phyloP scores from a whole-genome alignment of 2,888 invertebrate genomes.

The Pseudoips prasinana region DNA sequence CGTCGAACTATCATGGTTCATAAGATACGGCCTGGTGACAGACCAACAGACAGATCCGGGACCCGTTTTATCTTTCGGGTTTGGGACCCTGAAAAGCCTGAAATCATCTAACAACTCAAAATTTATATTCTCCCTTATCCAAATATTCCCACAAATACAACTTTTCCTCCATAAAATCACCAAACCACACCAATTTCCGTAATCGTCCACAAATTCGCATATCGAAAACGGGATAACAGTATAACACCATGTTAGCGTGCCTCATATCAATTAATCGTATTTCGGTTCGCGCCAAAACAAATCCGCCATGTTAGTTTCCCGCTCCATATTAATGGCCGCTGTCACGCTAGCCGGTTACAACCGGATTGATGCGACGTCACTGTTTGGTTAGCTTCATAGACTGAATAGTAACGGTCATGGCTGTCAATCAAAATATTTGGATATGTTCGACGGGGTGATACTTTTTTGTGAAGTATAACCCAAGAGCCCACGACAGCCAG shows the following conservation, averaged over 20 bases:
- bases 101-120: too few species aligned
- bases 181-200: not conserved
- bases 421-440: constrained; percentile 34
- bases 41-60: too few species aligned
- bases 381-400: constrained; percentile 34
- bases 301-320: constrained; percentile 59
- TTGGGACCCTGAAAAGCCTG: too few species aligned
- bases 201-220: constrained; percentile 30
- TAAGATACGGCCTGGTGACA: too few species aligned
- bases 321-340: constrained; percentile 51
- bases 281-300: constrained; percentile 69
- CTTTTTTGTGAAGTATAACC: constrained; percentile 1
- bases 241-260: constrained; percentile 49
- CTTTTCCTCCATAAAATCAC: too few species aligned
- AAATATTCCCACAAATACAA: too few species aligned
- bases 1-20: too few species aligned
- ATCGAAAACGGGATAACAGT: constrained; percentile 41
- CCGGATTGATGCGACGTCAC: constrained; percentile 46
- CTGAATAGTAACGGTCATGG: constrained; percentile 22
- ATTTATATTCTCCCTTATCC: too few species aligned
- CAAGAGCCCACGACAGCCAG: too few species aligned
- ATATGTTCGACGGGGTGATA: constrained; percentile 14
- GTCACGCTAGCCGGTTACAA: constrained; percentile 49
- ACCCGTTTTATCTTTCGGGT: too few species aligned
- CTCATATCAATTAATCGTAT: constrained; percentile 67